Conservation (phyloP, 2,888 invertebrate genomes). For the Heliothis peltigera region DNA sequence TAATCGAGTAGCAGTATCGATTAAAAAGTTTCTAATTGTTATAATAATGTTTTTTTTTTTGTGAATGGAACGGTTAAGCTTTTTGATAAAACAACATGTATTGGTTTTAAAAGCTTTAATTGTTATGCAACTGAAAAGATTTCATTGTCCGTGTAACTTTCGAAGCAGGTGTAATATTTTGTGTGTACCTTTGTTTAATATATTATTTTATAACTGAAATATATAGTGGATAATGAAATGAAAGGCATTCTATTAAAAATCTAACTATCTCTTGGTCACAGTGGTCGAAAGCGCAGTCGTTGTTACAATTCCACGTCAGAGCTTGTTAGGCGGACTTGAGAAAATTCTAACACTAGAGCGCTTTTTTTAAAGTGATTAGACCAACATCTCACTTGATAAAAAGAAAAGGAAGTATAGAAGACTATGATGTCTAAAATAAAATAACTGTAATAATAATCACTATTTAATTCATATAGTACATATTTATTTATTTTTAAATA, state of each 20-base stretch:
- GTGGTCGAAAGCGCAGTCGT: too few species aligned
- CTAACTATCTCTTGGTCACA: too few species aligned
- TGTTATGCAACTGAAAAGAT: conserved; percentile 29
- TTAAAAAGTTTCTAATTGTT: conserved; percentile 51
- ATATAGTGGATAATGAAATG: conserved; percentile 1
- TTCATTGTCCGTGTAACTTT: background rate
- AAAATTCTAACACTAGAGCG: too few species aligned
- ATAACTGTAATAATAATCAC: too few species aligned
- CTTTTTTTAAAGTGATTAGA: too few species aligned
- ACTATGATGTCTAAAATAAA: too few species aligned
- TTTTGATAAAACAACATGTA: conserved; percentile 21
- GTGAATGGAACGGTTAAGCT: conserved; percentile 37
- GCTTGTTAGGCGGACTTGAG: too few species aligned
- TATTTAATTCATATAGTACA: too few species aligned
- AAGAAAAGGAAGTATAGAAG: too few species aligned
- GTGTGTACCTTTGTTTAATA: conserved; percentile 35
- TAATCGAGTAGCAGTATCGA: conserved; percentile 34
- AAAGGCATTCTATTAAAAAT: conserved; percentile 1
- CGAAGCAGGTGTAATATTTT: conserved; percentile 32
- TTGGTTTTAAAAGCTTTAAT: conserved; percentile 26
- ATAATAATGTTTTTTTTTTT: conserved; percentile 34
- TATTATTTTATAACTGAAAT: conserved; percentile 26
- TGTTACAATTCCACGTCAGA: too few species aligned
- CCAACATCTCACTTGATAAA: too few species aligned
- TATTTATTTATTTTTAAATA: too few species aligned